Evolutionary conservation across 1,140 invertebrate species (phyloP), one percentile per base, ranked within the genome.

Genomic region (Probaryconus sp.): DNA sequence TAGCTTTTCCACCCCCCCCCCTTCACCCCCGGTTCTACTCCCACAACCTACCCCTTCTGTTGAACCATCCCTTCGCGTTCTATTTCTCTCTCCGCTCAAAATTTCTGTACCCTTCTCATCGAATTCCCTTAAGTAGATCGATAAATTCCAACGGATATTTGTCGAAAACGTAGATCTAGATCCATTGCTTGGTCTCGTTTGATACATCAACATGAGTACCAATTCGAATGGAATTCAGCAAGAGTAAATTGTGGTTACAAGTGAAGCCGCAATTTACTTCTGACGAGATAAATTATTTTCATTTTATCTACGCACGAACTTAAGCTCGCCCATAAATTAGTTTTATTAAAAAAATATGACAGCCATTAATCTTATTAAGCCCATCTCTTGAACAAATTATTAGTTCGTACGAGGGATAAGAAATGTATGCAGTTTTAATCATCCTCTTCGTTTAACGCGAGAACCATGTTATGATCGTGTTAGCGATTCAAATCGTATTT

Each of bases 151-250:
- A 45, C 50, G 61, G 56, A 70, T 70, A 53, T 61, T 61, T 61
- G 67, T 70, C 50, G 56, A 61, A 70, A 61, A 70, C 42, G 56
- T 56, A 70, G 67, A 70, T 70, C 47, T 68, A 45, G 47, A 69
- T 69, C 65, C 65, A 69, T 69, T 69, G 60, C 65, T 69, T 38
- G 55, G 38, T 53, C 65, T 53, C 65, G 55, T 69, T 69, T 69
- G 55, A 60, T 68, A 58, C 45, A 68, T 68, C 33, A 68, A 50
- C 64, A 58, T 68, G 42, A 68, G 43, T 26, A 31, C 53, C 35
- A 50, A 43, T 60, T 69, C 24, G 17, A 69, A 69, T 60, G 55
- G 35, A 58, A 58, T 56, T 58, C 43, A 56, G 42, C 40, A 47
- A 48, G 37, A 53, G 50, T 67, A 48, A 56, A 67, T 67, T 48